Base-by-base conservation (phyloP, 2,797 vertebrate genomes). In the Labeo calbasu region DNA sequence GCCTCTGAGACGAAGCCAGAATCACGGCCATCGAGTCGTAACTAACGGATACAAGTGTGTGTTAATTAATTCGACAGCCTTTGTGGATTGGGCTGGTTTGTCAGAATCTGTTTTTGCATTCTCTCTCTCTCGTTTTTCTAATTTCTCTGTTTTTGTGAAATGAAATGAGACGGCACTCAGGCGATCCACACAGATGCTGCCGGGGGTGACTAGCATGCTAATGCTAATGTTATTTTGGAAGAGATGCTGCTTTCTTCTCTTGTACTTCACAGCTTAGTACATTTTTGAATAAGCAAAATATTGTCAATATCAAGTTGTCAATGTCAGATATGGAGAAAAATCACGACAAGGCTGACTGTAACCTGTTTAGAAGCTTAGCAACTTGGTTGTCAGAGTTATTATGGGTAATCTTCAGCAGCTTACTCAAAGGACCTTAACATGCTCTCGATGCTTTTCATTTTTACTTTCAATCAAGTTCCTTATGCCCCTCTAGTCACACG, bases 401-500 rank as follows among this genome's bases (percentile, higher is more conserved):
- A 83, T 61, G 51, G 25, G 23, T 48, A n/a, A 46, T 82, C 68
- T 80, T 68, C 71, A 73, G 13, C 13, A 70, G 82, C 82, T 71
- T 66, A 86, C 69, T 80, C 59, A 84, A 65, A 10, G 73, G 25
- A 84, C 77, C 66, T 70, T 84, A 88, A 86, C 69, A 84, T 66
- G 77, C 76, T 15, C 57, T 78, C 15, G 3, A 80, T 77, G 70
- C 88, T 84, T 88, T 85, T 87, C 85, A 88, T 88, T 88, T 79
- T 84, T 83, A 65, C 70, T 71, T 6, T 23, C 86, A 78, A 89
- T 91, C 86, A 90, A 59, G 65, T 85, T 88, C 85, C 81, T 90
- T 88, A 88, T 89, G 79, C n/a, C 61, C 87, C 83, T 84, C 86
- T 77, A 86, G 90, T 91, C 87, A 88, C 85, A 88, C 85, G 82